Base-by-base conservation (phyloP, 2,888 invertebrate genomes). In the Keiferia lycopersicella region DNA sequence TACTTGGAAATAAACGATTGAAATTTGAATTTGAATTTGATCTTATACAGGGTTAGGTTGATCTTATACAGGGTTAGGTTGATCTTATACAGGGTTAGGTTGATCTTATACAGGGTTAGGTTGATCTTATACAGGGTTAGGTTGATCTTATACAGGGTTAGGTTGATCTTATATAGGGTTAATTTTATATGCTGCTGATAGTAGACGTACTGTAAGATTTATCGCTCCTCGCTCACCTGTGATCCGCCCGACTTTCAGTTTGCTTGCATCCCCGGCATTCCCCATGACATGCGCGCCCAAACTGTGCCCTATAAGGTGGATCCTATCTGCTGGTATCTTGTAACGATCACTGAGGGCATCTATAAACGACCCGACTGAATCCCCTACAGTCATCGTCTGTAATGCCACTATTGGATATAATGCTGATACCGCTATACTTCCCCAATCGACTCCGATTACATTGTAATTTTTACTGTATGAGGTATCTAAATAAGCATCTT, bases 391-490 rank as follows among this genome's bases (percentile, higher is more conserved):
- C 65, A 71, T 70, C 0, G 81, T 84, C 66, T 84, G 76, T 16
- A 75, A 72, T 4, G 84, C 86, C 14, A 82, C 82, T 65, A 76
- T 70, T 10, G 76, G 74, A 66, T 88, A 88, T 30, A 84, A 70
- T 22, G 78, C 67, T 20, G 78, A 79, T 41, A 73, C 69, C 0
- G 88, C 77, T 18, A 77, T 77, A 6, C 65, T 65, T 63, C 82
- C 81, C 87, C 90, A 91, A 68, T 91, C 89, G 1, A 89, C 79
- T 0, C 83, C 79, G 51, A 91, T 81, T 0, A 93, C 86, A 66
- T 87, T 91, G 0, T 83, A 83, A 67, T 90, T 83, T 64, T 81
- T 69, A 7, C 34, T 34, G 34, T 34, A 34, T 10, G 6, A 4
- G 6, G 69, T 38, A 53, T 80, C 69, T 63, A 92, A 72, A 75